Percentiles rank a stretch among this genome's conserved stretches.
phyloP scores from a whole-genome alignment of 1,140 invertebrate genomes.

The Hesperophylax magnus region DNA sequence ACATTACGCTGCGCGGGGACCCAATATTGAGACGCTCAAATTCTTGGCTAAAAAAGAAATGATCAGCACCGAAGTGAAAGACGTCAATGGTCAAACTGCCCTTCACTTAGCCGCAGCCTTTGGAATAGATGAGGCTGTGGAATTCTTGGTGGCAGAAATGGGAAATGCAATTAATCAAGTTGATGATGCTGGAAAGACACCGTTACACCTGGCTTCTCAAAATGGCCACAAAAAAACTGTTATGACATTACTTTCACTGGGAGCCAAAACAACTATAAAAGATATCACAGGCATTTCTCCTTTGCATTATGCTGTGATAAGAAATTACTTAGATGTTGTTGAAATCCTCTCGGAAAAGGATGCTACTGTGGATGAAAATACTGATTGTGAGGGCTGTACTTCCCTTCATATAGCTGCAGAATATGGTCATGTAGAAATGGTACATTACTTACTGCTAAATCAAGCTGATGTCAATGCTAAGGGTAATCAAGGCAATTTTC shows the following conservation, averaged over 20 bases:
- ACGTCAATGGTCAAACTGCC: not conserved
- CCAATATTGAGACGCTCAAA: not conserved
- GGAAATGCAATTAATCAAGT: not conserved
- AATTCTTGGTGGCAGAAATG: not conserved
- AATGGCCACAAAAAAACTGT: not conserved
- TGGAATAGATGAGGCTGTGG: not conserved
- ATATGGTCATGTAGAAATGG: not conserved
- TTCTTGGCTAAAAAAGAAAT: not conserved
- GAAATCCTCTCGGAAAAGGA: not conserved
- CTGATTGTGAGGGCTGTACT: not conserved
- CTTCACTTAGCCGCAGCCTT: not conserved
- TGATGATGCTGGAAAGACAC: no score
- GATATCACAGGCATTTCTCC: not conserved
- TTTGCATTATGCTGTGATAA: not conserved
- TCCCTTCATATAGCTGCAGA: not conserved
- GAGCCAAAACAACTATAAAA: not conserved
- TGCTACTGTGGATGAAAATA: not conserved
- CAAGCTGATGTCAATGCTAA: slow-evolving; percentile 70
- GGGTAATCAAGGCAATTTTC: not conserved
- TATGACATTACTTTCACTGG: not conserved
- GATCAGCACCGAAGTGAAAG: not conserved
- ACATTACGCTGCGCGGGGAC: not conserved
- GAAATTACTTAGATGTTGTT: not conserved
- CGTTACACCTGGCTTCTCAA: no score
- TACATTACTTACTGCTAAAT: not conserved